Percentiles rank a stretch among this genome's conserved stretches.
Conservation (phyloP, 2,797 vertebrate species). For the Sebastes nivosus region DNA sequence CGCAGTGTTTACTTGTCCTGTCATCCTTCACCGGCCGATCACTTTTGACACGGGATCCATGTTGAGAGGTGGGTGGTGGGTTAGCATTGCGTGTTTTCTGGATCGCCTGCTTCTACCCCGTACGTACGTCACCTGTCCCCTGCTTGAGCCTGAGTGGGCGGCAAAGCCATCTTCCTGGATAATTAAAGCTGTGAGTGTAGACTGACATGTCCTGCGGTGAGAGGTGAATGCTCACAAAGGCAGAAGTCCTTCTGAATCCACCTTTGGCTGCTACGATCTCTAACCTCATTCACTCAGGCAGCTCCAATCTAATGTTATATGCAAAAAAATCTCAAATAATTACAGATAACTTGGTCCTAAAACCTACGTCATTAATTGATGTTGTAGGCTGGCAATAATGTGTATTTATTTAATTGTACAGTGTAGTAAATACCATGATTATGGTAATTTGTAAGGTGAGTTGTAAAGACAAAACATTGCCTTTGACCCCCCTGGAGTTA, state of each 20-base stretch:
- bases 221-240: slow-evolving; percentile 52
- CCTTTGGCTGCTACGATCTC: slow-evolving; percentile 8
- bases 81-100: slow-evolving; percentile 13
- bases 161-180: slow-evolving; percentile 48
- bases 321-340: background rate
- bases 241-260: slow-evolving; percentile 42
- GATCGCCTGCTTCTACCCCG: slow-evolving; percentile 27
- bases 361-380: background rate
- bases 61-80: slow-evolving; percentile 24
- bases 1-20: background rate
- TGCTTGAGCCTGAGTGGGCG: slow-evolving; percentile 28
- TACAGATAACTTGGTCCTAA: background rate
- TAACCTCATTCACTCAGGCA: background rate
- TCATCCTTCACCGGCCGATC: slow-evolving; percentile 5
- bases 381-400: background rate
- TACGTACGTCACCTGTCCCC: slow-evolving; percentile 35
- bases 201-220: slow-evolving; percentile 47
- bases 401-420: slow-evolving; percentile 12
- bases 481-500: slow-evolving; percentile 41
- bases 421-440: slow-evolving; percentile 26
- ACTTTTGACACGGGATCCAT: slow-evolving; percentile 30
- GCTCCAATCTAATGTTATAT: background rate
- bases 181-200: slow-evolving; percentile 55
- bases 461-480: slow-evolving; percentile 12
- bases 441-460: slow-evolving; percentile 17